These are phyloP conservation scores for Antrozous pallidus DNA, from an alignment of 2,797 vertebrate species.

Conservation along the genomic window DNA sequence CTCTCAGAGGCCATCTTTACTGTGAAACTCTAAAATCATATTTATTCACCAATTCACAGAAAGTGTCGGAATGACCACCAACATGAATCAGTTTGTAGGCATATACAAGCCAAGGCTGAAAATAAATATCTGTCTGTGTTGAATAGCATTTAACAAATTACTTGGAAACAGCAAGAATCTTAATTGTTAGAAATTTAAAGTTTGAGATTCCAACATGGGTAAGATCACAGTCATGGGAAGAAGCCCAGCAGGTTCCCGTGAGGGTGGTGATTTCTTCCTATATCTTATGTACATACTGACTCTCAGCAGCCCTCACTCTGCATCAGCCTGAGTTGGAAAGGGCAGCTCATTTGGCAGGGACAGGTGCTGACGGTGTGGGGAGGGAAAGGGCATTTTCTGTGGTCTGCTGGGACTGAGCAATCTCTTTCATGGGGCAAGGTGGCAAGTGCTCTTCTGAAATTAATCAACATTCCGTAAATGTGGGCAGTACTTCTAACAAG, in stretches of 20 bases:
- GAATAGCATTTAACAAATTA: constrained; percentile 79
- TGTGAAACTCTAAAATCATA: constrained; percentile 88
- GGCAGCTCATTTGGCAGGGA: background rate
- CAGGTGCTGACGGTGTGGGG: too few relatives aligned
- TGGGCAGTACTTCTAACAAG: constrained; percentile 56
- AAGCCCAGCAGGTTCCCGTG: constrained; percentile 56
- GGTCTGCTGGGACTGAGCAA: constrained; percentile 48
- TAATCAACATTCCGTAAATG: constrained; percentile 56
- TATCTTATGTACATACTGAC: constrained; percentile 47
- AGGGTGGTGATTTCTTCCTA: background rate
- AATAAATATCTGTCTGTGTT: constrained; percentile 80
- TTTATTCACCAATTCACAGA: constrained; percentile 88
- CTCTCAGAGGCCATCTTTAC: constrained; percentile 71
- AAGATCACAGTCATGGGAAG: constrained; percentile 65
- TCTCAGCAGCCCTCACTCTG: background rate
- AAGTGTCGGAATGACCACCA: constrained; percentile 83
- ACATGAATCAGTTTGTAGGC: constrained; percentile 81
- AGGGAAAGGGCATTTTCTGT: constrained; percentile 44
- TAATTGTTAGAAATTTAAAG: constrained; percentile 75
- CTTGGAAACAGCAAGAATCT: constrained; percentile 74
- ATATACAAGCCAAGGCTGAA: constrained; percentile 80
- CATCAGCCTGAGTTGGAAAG: background rate
- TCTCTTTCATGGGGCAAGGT: constrained; percentile 62
- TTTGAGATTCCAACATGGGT: constrained; percentile 64
- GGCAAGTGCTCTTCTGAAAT: constrained; percentile 17